Base-by-base conservation (phyloP, 2,888 invertebrate species). In the Aphidius colemani region DNA sequence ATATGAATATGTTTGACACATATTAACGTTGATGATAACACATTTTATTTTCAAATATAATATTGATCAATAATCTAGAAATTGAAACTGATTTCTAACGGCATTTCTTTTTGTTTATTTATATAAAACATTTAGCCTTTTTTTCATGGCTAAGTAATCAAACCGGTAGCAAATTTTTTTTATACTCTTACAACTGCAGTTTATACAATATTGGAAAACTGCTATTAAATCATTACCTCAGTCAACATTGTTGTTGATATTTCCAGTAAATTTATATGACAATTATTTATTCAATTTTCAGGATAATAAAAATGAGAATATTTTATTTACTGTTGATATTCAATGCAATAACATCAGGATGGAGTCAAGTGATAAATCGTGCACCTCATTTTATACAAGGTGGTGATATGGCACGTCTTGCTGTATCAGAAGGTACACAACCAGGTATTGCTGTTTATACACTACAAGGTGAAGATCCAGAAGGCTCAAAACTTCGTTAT, bases 391-490 rank as follows among this genome's bases (percentile, higher is more conserved):
- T 93, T 78, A 83, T 90, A 39, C 87, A 90, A 30, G 90, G 90
- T 69, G 92, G 93, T 2, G 93, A 93, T 76, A 91, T 93, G 91
- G 87, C 89, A 2, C 86, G 89, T 66, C 89, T 93, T 75, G 88
- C 88, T 63, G 80, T 93, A 9, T 85, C 88, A 8, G 93, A 93
- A 79, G 88, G 91, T 71, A 91, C 92, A 2, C 86, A 86, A 46
- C 88, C 90, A 9, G 92, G 92, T 45, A 89, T 90, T 64, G 90
- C 90, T 0, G 89, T 92, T 1, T 92, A 92, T 82, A 90, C 90
- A 71, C 85, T 91, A 48, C 88, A 88, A 85, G 91, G 90, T 85
- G 84, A 84, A 49, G 93, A 93, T 76, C 93, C 92, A 2, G 93
- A 93, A 76, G 89, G 89, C 58, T 88, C 90, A 1, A 86, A 84